Evolutionary conservation across 1,140 invertebrate species (phyloP).

Genomic region (Drosophila grimshawi): DNA sequence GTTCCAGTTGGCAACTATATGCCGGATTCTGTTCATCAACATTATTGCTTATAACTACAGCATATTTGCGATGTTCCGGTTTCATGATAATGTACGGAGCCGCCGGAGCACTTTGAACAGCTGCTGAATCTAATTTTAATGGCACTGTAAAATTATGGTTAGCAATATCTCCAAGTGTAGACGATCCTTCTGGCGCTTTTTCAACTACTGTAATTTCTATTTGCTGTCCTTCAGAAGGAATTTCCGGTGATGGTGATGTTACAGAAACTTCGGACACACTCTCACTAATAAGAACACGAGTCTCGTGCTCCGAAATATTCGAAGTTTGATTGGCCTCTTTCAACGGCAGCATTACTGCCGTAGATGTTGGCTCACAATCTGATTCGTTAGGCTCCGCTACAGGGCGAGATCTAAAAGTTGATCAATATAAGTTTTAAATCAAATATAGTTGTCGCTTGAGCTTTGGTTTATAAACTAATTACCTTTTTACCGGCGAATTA

Average conservation of each 20-base stretch:
- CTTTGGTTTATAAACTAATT: background rate
- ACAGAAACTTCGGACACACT: background rate
- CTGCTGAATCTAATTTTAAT: background rate
- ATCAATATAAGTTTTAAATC: background rate
- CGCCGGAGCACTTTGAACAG: background rate
- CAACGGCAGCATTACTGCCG: background rate
- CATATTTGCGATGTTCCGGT: conserved; percentile 41
- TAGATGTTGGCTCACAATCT: background rate
- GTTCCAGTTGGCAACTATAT: conserved; percentile 13
- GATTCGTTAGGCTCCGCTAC: background rate
- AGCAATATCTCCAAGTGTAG: background rate
- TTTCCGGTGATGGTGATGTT: background rate
- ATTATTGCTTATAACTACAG: conserved; percentile 30
- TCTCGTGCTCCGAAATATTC: background rate
- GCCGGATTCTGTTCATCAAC: conserved; percentile 6
- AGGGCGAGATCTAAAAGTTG: background rate
- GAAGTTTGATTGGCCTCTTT: background rate
- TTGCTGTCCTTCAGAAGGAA: background rate
- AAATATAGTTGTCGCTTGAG: too few relatives aligned
- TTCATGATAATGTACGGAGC: conserved; percentile 25
- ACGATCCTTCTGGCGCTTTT: background rate
- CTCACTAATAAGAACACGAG: background rate
- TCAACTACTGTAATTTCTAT: too few relatives aligned
- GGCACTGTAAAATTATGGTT: background rate
- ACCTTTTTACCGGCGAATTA: conserved; percentile 11